phyloP scores from a whole-genome alignment of 2,797 vertebrate species.

The Danio kyathit region DNA sequence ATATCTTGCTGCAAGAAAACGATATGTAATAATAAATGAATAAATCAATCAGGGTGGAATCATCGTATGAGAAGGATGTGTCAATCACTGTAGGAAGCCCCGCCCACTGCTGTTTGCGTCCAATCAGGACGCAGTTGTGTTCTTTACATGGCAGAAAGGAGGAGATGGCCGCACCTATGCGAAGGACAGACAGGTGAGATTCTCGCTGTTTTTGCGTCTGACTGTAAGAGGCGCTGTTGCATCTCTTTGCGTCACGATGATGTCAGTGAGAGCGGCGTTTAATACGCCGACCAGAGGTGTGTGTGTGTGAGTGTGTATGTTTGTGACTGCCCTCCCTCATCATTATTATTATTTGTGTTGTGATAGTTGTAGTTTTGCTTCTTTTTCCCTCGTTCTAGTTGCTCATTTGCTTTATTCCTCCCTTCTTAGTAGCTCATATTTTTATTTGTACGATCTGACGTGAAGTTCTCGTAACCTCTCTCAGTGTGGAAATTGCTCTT shows the following conservation, averaged over 20 bases:
- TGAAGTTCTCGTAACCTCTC: conserved; percentile 35
- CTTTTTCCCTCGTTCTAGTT: conserved; percentile 22
- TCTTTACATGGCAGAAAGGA: not conserved
- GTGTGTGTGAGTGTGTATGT: conserved; percentile 35
- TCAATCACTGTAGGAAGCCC: not conserved
- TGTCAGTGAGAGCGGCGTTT: conserved; percentile 54
- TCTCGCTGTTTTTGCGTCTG: conserved; percentile 55
- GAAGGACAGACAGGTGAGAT: conserved; percentile 56
- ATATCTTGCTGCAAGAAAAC: conserved; percentile 69
- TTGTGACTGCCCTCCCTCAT: conserved; percentile 48
- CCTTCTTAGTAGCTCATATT: conserved; percentile 19
- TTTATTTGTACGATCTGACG: conserved; percentile 49
- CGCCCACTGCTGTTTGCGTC: conserved; percentile 26
- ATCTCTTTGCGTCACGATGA: conserved; percentile 51
- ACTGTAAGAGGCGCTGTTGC: conserved; percentile 46
- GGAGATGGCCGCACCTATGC: not conserved
- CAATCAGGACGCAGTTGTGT: conserved; percentile 9
- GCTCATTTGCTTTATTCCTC: conserved; percentile 24
- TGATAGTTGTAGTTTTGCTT: conserved; percentile 13
- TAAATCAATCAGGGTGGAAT: not conserved
- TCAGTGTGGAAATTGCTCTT: conserved; percentile 31
- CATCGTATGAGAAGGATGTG: not conserved
- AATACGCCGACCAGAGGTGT: conserved; percentile 36
- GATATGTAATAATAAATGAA: too few relatives aligned
- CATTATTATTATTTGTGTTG: conserved; percentile 35